Conservation (phyloP, 37 sponge, comb jelly and placozoan species). For the Ianthella basta region DNA sequence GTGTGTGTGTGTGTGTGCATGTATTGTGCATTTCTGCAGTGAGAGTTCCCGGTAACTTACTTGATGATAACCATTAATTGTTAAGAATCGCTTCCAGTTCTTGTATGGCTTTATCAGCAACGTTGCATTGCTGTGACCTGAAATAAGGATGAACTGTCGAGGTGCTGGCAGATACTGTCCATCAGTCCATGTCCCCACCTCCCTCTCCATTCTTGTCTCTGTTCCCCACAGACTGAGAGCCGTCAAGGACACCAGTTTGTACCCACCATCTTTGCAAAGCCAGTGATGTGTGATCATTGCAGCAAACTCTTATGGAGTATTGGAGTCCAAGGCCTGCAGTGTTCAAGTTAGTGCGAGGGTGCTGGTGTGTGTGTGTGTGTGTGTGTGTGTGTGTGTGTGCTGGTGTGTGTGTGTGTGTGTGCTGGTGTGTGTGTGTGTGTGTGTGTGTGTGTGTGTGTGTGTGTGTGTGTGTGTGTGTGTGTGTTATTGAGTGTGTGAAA, state of each 20-base stretch:
- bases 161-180: no score
- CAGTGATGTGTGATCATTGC: conserved; percentile 69
- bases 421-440: conserved; percentile 42
- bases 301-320: conserved; percentile 71
- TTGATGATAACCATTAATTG: no score
- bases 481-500: no score
- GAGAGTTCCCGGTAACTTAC: no score
- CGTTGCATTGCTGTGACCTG: no score
- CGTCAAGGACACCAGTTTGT: conserved; percentile 65
- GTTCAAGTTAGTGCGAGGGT: conserved; percentile 39
- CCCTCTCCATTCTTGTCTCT: background rate
- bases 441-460: conserved; percentile 32
- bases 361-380: conserved; percentile 42
- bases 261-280: conserved; percentile 43
- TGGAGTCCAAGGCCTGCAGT: conserved; percentile 78
- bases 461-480: conserved; percentile 51
- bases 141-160: no score
- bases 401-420: conserved; percentile 38
- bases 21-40: no score
- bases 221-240: background rate
- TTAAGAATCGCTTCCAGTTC: no score
- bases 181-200: background rate
- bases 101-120: no score
- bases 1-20: no score
- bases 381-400: conserved; percentile 50